phyloP scores from a whole-genome alignment of 2,113 vertebrate species.

The Oncorhynchus gorbuscha region DNA sequence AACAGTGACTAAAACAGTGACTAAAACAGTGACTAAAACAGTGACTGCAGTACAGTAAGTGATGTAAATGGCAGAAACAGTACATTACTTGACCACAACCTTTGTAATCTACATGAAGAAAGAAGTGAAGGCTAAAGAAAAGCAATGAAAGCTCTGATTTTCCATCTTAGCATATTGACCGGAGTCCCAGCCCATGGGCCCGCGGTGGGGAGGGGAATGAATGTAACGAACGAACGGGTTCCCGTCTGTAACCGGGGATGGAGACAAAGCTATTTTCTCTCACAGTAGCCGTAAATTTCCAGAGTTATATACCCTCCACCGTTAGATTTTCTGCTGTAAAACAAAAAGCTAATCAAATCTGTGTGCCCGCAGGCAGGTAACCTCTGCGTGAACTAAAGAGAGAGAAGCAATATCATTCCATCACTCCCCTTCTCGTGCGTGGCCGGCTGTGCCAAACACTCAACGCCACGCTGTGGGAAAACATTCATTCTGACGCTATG shows the following conservation, averaged over 20 bases:
- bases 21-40: too few species aligned
- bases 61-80: too few species aligned
- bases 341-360: conserved; percentile 83
- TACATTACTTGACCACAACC: too few species aligned
- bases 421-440: conserved; percentile 64
- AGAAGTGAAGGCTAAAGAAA: conserved; percentile 18
- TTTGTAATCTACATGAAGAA: background rate
- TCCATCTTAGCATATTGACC: background rate
- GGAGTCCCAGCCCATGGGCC: background rate
- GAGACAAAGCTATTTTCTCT: conserved; percentile 67
- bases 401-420: conserved; percentile 83
- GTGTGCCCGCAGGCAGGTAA: conserved; percentile 79
- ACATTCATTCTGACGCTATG: conserved; percentile 67
- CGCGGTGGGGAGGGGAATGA: conserved; percentile 39
- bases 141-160: background rate
- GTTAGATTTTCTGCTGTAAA: conserved; percentile 76
- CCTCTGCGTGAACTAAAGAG: conserved; percentile 80
- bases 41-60: too few species aligned
- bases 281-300: conserved; percentile 60
- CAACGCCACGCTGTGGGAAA: conserved; percentile 45
- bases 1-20: too few species aligned
- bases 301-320: conserved; percentile 64
- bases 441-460: conserved; percentile 50
- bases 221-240: conserved; percentile 38
- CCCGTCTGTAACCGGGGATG: conserved; percentile 45